Conservation (phyloP, 2,113 vertebrate genomes). For the Deroptyus accipitrinus region DNA sequence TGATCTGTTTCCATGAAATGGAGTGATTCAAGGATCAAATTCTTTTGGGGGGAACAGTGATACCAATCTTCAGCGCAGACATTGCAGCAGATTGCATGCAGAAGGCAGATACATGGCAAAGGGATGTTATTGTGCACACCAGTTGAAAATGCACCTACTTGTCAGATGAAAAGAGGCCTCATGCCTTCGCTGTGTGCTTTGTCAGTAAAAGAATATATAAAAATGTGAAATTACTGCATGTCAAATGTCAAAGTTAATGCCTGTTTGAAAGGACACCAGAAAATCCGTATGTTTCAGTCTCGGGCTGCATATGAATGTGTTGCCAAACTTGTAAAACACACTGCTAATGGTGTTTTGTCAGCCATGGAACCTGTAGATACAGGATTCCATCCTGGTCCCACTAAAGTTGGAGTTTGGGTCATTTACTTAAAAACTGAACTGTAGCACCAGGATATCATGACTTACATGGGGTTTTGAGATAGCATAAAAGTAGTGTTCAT, state of each 20-base stretch:
- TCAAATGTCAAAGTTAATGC: not conserved
- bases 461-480: not conserved
- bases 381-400: not conserved
- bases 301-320: not conserved
- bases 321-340: not conserved
- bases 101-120: not conserved
- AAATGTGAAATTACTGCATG: not conserved
- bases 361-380: not conserved
- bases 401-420: not conserved
- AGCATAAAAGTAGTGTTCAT: not conserved
- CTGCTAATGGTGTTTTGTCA: not conserved
- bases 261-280: not conserved
- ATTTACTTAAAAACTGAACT: not conserved
- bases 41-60: not conserved
- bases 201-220: not conserved
- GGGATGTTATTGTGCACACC: not conserved
- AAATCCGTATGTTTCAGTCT: not conserved
- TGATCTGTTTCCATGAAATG: not conserved
- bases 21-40: not conserved
- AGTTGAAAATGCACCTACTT: not conserved
- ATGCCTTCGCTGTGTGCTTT: not conserved
- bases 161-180: not conserved
- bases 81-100: not conserved
- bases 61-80: not conserved
- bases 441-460: not conserved